Evolutionary conservation across 2,797 vertebrate genomes (phyloP).

Genomic region (Bryconaethiops microstoma): DNA sequence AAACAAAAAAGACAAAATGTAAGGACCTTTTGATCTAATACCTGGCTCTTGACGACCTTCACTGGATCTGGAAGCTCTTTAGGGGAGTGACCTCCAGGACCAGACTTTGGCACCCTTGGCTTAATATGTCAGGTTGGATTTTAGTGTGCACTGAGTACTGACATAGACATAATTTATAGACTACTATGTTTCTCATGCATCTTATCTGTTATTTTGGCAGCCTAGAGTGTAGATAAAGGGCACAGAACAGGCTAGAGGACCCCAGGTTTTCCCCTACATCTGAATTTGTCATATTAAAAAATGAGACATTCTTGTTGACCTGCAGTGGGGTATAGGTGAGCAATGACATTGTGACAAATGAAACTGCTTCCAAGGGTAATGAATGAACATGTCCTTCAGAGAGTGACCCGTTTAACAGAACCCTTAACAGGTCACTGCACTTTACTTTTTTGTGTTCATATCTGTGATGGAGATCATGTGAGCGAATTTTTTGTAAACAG

Average conservation of each 20-base stretch:
- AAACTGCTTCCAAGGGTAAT: constrained; percentile 1
- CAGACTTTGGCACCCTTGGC: neutral
- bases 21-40: too few relatives aligned
- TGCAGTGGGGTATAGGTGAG: neutral
- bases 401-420: neutral
- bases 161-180: neutral
- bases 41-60: too few relatives aligned
- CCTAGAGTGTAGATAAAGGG: neutral
- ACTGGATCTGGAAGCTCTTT: too few relatives aligned
- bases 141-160: neutral
- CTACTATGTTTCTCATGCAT: neutral
- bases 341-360: neutral
- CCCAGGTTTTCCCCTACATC: neutral
- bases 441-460: neutral
- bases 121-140: neutral
- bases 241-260: neutral
- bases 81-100: too few relatives aligned
- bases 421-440: neutral
- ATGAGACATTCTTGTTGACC: neutral
- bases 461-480: too few relatives aligned
- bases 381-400: neutral
- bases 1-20: too few relatives aligned
- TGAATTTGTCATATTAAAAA: constrained; percentile 2
- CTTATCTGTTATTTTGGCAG: neutral
- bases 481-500: too few relatives aligned